Conservation (phyloP, 2,113 vertebrate species). For the Colaptes auratus region DNA sequence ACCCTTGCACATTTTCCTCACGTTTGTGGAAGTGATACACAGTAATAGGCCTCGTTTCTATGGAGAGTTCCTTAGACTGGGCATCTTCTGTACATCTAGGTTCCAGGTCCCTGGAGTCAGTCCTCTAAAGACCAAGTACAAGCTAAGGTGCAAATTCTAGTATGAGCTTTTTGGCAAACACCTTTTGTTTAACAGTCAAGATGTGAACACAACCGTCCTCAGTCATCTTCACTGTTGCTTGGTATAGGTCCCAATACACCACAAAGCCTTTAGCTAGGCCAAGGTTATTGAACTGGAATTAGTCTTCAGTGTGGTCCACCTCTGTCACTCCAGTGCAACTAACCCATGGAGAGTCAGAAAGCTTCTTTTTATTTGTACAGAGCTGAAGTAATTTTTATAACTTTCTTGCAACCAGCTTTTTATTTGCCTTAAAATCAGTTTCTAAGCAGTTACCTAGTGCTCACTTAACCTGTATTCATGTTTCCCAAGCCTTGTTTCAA, state of each 20-base stretch:
- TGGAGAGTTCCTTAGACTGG: background rate
- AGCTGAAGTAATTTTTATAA: slow-evolving; percentile 70
- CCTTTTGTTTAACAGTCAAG: slow-evolving; percentile 19
- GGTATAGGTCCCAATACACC: slow-evolving; percentile 50
- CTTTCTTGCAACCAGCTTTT: slow-evolving; percentile 80
- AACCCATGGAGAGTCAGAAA: slow-evolving; percentile 29
- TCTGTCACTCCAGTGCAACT: slow-evolving; percentile 46
- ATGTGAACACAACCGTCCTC: background rate
- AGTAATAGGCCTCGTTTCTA: background rate
- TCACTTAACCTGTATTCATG: slow-evolving; percentile 54
- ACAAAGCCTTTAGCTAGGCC: slow-evolving; percentile 77
- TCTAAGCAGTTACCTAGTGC: slow-evolving; percentile 71
- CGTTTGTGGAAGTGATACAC: background rate
- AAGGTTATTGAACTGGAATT: slow-evolving; percentile 72
- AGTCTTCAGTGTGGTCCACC: slow-evolving; percentile 41
- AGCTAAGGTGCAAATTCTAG: slow-evolving; percentile 29
- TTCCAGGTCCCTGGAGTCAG: background rate
- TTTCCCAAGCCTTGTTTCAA: slow-evolving; percentile 60
- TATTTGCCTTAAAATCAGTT: slow-evolving; percentile 84
- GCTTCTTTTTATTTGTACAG: slow-evolving; percentile 70
- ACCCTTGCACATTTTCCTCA: background rate
- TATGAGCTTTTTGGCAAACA: slow-evolving; percentile 10
- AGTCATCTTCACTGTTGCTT: slow-evolving; percentile 43
- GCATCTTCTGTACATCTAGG: background rate
- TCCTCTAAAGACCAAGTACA: background rate